A percentile compares a stretch with the other conserved stretches of the same genome.
phyloP scores from a whole-genome alignment of 2,113 vertebrate genomes.

The Lanius collurio region DNA sequence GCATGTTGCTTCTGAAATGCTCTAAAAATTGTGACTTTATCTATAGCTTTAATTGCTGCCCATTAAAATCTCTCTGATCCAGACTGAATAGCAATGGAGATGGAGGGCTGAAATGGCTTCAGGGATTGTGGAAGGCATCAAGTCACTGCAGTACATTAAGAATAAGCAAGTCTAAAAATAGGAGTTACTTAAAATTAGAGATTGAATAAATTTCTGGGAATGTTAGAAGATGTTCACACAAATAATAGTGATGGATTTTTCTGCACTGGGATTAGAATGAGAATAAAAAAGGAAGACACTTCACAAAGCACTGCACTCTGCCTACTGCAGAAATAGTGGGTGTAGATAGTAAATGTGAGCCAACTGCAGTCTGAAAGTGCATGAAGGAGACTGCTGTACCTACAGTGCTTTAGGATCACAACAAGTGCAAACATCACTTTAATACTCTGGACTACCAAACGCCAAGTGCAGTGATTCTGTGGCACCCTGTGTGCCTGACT shows the following conservation, averaged over 20 bases:
- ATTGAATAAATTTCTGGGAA: neutral
- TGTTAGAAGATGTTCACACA: neutral
- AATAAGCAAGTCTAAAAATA: neutral
- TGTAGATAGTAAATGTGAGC: neutral
- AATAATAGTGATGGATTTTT: neutral
- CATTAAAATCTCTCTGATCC: neutral
- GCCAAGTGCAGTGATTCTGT: neutral
- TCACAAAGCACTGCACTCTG: neutral
- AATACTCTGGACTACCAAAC: rapidly evolving
- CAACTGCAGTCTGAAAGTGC: neutral
- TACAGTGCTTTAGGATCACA: neutral
- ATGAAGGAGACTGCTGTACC: neutral
- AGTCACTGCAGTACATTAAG: neutral
- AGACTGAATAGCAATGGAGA: neutral
- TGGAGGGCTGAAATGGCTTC: neutral
- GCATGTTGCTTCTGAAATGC: neutral
- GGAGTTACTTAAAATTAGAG: neutral
- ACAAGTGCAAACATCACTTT: neutral
- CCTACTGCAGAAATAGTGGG: neutral
- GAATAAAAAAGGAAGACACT: neutral
- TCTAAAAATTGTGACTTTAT: neutral
- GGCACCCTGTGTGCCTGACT: rapidly evolving
- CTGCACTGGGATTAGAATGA: neutral
- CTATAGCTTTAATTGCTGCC: neutral
- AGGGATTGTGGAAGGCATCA: neutral